Evolutionary conservation across 2,797 vertebrate species (phyloP), one percentile per base, ranked within the genome.

Genomic region (Lithobates sylvaticus): DNA sequence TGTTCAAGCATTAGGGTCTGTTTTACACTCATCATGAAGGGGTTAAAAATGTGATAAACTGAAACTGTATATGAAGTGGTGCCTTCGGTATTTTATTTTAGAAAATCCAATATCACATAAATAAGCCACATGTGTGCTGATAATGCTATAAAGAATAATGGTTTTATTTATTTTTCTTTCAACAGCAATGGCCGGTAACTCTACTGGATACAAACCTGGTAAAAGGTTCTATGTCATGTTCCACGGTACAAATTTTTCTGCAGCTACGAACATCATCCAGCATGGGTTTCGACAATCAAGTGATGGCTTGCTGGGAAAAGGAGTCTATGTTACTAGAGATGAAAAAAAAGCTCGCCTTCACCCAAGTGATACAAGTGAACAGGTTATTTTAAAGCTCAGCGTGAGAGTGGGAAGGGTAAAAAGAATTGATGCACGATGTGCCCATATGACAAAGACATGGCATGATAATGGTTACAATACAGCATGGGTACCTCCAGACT

Each of bases 401-500:
- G 89, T 91, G 1, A 18, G 50, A 42, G 88, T 89, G 13, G 89
- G 89, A 0, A 88, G 6, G 27, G 88, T 91, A 4, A 89, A 61
- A 42, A 89, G 21, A 72, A 89, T 91, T 23, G 29, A 87, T 34
- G 0, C 0, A 15, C 78, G 89, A 36, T 0, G 18, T 7, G 87
- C 88, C 15, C 89, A 74, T 9, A 0, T 88, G 54, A 84, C 88
- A 42, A 84, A 71, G 7, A 87, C 81, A 23, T 91, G 89, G 90
- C 85, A 90, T 65, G 0, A 78, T 1, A 0, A 88, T 0, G 90
- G 88, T 0, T 91, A 87, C 0, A 85, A 90, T 88, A 89, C 89
- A 1, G 90, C 90, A 13, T 90, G 90, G 89, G 86, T 89, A 4
- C 90, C 89, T 10, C 79, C 88, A 0, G 32, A 84, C 5, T 90